These are phyloP conservation scores for Gadus macrocephalus DNA, from an alignment of 2,113 vertebrate genomes.

Conservation along the genomic window DNA sequence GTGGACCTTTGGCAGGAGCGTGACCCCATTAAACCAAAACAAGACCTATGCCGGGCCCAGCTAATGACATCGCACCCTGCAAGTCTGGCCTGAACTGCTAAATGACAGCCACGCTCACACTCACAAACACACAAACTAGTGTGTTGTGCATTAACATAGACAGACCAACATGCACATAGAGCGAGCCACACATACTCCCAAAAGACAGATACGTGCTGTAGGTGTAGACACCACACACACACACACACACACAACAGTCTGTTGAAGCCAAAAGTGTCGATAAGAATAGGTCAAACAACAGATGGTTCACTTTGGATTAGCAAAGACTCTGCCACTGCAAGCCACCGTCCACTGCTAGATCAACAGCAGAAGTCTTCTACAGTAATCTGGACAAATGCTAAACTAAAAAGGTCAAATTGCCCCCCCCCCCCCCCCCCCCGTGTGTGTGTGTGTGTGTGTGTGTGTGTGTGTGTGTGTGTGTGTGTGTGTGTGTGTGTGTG, in stretches of 20 bases:
- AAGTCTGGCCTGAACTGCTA: conserved; percentile 41
- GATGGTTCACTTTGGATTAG: conserved; percentile 56
- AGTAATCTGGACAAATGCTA: conserved; percentile 12
- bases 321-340: conserved; percentile 29
- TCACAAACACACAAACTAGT: conserved; percentile 40
- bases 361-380: conserved; percentile 19
- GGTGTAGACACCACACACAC: background rate
- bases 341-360: conserved; percentile 46
- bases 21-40: conserved; percentile 77
- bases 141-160: background rate
- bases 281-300: conserved; percentile 67
- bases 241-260: conserved; percentile 24
- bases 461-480: conserved; percentile 16
- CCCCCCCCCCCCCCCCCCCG: background rate
- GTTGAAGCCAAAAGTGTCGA: conserved; percentile 38
- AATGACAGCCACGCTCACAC: conserved; percentile 51
- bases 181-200: background rate
- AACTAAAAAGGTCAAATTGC: background rate
- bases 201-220: background rate
- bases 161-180: background rate
- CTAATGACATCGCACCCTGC: conserved; percentile 44
- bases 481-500: conserved; percentile 3
- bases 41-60: conserved; percentile 45
- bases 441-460: conserved; percentile 5
- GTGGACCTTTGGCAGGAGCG: conserved; percentile 66